Evolutionary conservation across 2,888 invertebrate genomes (phyloP).

Genomic region (Zaprionus lineosus): DNA sequence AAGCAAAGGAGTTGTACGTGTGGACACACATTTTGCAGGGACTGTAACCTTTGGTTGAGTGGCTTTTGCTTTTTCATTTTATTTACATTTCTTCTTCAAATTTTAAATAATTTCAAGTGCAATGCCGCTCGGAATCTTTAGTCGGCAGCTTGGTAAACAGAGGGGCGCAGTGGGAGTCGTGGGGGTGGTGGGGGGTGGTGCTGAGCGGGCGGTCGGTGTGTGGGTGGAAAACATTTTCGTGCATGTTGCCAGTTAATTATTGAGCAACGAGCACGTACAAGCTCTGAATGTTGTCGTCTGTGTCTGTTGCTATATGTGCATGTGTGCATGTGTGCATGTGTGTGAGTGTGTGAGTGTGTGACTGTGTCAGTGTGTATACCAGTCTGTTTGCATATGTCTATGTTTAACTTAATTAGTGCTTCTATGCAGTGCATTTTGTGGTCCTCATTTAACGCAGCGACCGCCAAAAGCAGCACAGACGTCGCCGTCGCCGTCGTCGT

Average conservation of each 20-base stretch:
- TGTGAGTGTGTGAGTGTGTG: conserved; percentile 22
- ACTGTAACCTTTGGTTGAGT: background rate
- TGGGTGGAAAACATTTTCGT: conserved; percentile 48
- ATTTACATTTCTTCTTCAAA: background rate
- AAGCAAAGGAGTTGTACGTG: conserved; percentile 3
- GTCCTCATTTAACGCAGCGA: conserved; percentile 71
- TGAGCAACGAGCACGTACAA: conserved; percentile 69
- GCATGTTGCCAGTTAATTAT: conserved; percentile 76
- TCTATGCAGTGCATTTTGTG: conserved; percentile 71
- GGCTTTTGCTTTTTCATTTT: background rate
- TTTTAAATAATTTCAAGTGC: conserved; percentile 61
- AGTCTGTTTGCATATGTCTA: conserved; percentile 71
- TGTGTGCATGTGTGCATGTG: conserved; percentile 16
- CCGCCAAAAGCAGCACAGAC: conserved; percentile 44
- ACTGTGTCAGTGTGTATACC: conserved; percentile 25
- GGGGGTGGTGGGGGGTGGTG: background rate
- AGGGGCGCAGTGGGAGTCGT: background rate
- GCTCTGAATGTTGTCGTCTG: background rate
- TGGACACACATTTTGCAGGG: conserved; percentile 17
- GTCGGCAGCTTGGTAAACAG: conserved; percentile 43
- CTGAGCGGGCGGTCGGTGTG: conserved; percentile 2
- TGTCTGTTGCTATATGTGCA: background rate
- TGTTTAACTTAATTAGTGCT: conserved; percentile 77
- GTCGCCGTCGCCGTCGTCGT: conserved; percentile 7
- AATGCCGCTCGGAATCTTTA: conserved; percentile 52